phyloP scores from a whole-genome alignment of 2,888 invertebrate species.

The Aelia acuminata region DNA sequence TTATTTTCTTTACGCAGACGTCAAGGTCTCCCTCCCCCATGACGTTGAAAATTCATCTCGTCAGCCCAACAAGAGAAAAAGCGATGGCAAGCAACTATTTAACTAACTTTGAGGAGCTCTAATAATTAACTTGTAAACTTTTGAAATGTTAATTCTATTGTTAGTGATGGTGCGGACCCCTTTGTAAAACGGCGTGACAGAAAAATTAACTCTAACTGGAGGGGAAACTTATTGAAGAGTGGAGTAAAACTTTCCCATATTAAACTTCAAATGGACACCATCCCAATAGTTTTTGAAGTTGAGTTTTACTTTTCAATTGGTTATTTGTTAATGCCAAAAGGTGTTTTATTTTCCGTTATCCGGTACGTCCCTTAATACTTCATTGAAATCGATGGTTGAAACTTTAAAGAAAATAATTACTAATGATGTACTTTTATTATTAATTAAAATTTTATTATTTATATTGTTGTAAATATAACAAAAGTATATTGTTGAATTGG shows the following conservation, averaged over 20 bases:
- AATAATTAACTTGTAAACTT: constrained; percentile 13
- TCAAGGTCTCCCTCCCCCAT: not conserved
- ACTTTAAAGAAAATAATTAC: too few relatives aligned
- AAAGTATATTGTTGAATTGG: too few relatives aligned
- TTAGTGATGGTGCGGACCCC: not conserved
- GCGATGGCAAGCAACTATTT: not conserved
- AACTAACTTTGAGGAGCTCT: not conserved
- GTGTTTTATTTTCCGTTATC: too few relatives aligned
- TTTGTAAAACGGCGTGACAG: not conserved
- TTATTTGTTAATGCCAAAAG: too few relatives aligned
- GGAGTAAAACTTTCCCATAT: not conserved
- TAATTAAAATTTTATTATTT: too few relatives aligned
- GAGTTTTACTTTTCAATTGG: too few relatives aligned
- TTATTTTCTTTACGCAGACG: constrained; percentile 2
- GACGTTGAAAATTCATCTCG: not conserved
- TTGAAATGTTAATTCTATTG: constrained; percentile 21
- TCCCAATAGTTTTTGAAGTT: too few relatives aligned
- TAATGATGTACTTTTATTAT: too few relatives aligned
- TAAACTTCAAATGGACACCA: not conserved
- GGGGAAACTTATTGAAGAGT: not conserved
- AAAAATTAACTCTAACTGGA: not conserved
- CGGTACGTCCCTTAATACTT: too few relatives aligned
- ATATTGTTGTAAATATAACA: too few relatives aligned
- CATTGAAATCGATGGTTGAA: too few relatives aligned
- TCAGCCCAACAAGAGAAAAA: not conserved